Conservation (phyloP, 37 sponge, comb jelly and placozoan genomes). For the Beroe forskalii region DNA sequence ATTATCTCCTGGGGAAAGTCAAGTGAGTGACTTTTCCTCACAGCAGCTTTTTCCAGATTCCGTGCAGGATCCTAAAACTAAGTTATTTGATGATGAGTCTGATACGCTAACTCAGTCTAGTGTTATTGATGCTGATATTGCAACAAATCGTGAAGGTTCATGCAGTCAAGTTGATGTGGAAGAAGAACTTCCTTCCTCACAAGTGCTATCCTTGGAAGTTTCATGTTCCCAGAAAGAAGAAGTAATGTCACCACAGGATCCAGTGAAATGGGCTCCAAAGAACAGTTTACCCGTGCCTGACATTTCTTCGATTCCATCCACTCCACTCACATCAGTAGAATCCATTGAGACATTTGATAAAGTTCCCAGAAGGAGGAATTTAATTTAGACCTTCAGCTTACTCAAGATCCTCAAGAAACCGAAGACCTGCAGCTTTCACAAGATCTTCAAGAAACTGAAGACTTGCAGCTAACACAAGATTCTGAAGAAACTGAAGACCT, state of each 20-base stretch:
- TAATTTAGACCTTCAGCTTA: too few relatives aligned
- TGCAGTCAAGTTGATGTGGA: neutral
- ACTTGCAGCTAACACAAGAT: too few relatives aligned
- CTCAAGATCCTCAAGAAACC: too few relatives aligned
- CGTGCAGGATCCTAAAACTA: neutral
- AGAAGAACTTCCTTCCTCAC: neutral
- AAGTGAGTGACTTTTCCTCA: neutral
- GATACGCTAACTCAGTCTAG: neutral
- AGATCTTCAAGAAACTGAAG: too few relatives aligned
- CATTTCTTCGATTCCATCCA: neutral
- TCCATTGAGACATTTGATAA: conserved; percentile 56
- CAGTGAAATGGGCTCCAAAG: neutral
- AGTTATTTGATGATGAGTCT: neutral
- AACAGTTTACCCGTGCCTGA: neutral
- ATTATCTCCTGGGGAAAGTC: neutral
- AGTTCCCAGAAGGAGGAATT: neutral
- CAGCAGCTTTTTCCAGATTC: neutral
- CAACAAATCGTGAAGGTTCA: neutral
- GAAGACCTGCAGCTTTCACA: too few relatives aligned
- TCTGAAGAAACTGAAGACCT: too few relatives aligned
- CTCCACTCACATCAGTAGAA: conserved; percentile 16
- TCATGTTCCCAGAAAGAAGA: neutral
- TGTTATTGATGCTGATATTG: neutral
- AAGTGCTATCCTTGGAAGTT: neutral
- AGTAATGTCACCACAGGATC: neutral